phyloP scores from a whole-genome alignment of 2,797 vertebrate species.

The Margarornis squamiger region DNA sequence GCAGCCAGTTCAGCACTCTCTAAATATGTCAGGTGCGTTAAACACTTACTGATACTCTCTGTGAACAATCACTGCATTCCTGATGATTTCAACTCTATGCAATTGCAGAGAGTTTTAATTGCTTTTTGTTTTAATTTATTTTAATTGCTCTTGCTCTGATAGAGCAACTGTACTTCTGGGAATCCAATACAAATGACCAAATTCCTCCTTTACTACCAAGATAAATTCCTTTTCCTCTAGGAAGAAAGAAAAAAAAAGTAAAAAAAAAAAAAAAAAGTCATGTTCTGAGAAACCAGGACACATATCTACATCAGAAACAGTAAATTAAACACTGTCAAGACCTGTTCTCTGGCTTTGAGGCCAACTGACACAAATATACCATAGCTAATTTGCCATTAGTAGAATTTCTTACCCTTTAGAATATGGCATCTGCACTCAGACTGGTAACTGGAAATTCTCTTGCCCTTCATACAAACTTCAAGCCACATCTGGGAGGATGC shows the following conservation, averaged over 20 bases:
- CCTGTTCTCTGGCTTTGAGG: neutral
- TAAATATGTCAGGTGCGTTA: neutral
- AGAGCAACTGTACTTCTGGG: neutral
- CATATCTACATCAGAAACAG: neutral
- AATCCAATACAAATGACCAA: neutral
- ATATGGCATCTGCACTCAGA: neutral
- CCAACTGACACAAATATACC: neutral
- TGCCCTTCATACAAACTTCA: neutral
- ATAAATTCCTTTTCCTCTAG: neutral
- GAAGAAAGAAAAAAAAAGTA: neutral
- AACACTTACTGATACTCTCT: neutral
- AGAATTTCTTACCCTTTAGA: neutral
- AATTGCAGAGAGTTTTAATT: neutral
- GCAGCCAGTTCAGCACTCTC: neutral
- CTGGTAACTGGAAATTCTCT: neutral
- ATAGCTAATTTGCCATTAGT: neutral
- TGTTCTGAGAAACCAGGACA: neutral
- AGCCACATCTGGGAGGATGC: neutral
- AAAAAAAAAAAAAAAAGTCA: fast-evolving
- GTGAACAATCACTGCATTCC: neutral
- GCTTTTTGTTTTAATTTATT: slow-evolving; percentile 21
- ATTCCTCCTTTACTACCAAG: neutral
- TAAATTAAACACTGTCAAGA: neutral
- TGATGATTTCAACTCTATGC: neutral
- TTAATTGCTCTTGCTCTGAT: neutral